A percentile compares a stretch with the other conserved stretches of the same genome.
phyloP scores from a whole-genome alignment of 1,140 invertebrate genomes.

The Rhyzopertha dominica region DNA sequence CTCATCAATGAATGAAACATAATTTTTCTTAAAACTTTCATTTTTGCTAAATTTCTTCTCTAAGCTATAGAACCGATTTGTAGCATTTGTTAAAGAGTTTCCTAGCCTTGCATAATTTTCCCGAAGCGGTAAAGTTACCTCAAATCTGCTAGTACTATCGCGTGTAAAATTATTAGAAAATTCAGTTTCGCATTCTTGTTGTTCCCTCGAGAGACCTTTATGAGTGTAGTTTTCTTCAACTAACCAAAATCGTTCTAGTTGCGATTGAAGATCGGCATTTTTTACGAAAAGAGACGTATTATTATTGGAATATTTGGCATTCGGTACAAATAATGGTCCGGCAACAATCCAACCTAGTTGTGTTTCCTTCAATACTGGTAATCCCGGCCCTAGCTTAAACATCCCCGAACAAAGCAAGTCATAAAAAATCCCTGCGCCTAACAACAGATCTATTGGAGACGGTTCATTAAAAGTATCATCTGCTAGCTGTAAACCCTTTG shows the following conservation, averaged over 20 bases:
- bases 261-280: slow-evolving; percentile 1
- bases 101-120: slow-evolving; percentile 15
- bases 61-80: slow-evolving; percentile 18
- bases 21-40: slow-evolving; percentile 27
- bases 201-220: slow-evolving; percentile 10
- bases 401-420: slow-evolving; percentile 25
- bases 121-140: slow-evolving; percentile 19
- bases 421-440: slow-evolving; percentile 32
- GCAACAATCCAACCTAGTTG: slow-evolving; percentile 32
- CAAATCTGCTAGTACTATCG: slow-evolving; percentile 17
- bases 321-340: background rate
- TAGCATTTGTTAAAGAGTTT: slow-evolving; percentile 22
- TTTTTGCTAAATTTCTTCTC: slow-evolving; percentile 21
- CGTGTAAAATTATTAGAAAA: slow-evolving; percentile 13
- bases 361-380: slow-evolving; percentile 33
- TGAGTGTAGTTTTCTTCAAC: slow-evolving; percentile 7
- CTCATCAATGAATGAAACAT: slow-evolving; percentile 40
- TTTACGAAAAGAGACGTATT: slow-evolving; percentile 1
- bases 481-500: slow-evolving; percentile 26
- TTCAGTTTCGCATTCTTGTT: slow-evolving; percentile 19
- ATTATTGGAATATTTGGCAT: no score
- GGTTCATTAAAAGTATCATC: slow-evolving; percentile 29
- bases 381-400: slow-evolving; percentile 20
- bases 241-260: slow-evolving; percentile 14
- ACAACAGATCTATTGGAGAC: slow-evolving; percentile 27